phyloP scores from a whole-genome alignment of 2,888 invertebrate species.

The Troides oblongomaculatus region DNA sequence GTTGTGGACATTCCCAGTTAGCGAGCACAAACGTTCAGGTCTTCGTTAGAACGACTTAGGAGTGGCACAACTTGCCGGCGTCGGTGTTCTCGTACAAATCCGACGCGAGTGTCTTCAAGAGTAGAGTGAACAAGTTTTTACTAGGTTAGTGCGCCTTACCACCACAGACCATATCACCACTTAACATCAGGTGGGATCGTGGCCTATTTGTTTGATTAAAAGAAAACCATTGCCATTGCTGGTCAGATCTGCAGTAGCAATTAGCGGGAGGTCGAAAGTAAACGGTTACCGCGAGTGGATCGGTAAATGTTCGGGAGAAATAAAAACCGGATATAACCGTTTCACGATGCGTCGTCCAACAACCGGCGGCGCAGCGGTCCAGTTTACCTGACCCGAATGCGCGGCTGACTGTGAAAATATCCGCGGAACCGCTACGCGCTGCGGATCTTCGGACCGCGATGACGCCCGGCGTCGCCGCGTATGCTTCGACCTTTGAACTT shows the following conservation, averaged over 20 bases:
- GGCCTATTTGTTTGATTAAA: neutral
- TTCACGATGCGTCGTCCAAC: constrained; percentile 1
- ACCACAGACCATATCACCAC: neutral
- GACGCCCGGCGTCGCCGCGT: too few relatives aligned
- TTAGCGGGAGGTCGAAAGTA: too few relatives aligned
- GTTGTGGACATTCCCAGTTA: too few relatives aligned
- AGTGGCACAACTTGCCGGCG: neutral
- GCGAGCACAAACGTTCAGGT: neutral
- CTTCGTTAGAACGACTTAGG: neutral
- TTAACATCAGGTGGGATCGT: neutral
- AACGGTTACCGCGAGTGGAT: too few relatives aligned
- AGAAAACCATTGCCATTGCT: too few relatives aligned
- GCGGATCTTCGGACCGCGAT: neutral
- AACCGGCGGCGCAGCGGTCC: neutral
- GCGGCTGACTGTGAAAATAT: constrained; percentile 4
- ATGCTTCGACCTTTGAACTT: too few relatives aligned
- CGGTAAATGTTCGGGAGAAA: too few relatives aligned
- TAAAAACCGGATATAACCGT: constrained; percentile 2
- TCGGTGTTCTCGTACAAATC: neutral
- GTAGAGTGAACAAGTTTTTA: neutral
- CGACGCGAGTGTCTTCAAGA: neutral
- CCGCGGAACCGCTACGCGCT: neutral
- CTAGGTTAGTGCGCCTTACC: neutral
- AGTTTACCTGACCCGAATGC: neutral
- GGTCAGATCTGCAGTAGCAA: too few relatives aligned